phyloP scores from a whole-genome alignment of 2,113 vertebrate genomes.

The Odocoileus hemionus region DNA sequence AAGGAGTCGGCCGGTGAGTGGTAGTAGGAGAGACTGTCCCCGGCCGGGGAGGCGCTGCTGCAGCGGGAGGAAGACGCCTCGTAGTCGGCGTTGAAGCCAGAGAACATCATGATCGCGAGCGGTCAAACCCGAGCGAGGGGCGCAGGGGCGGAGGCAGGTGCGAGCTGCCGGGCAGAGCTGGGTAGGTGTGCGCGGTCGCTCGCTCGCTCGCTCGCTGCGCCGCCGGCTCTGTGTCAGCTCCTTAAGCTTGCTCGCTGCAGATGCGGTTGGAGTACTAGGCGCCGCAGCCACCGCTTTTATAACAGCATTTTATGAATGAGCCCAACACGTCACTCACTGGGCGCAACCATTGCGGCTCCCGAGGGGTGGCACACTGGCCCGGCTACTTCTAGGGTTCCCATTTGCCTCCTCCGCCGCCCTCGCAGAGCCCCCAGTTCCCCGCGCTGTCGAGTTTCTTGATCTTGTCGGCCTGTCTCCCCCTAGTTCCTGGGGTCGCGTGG shows the following conservation, averaged over 20 bases:
- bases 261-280: constrained; percentile 68
- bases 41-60: constrained; percentile 93
- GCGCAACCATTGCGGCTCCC: not conserved
- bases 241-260: constrained; percentile 48
- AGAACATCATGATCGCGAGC: constrained; percentile 86
- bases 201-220: constrained; percentile 17
- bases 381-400: not conserved
- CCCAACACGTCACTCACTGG: constrained; percentile 52
- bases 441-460: fast-evolving
- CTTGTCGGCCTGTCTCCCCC: fast-evolving
- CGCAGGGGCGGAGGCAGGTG: constrained; percentile 28
- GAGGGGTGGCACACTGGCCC: not conserved
- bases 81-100: constrained; percentile 89
- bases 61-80: constrained; percentile 93
- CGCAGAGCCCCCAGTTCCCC: fast-evolving
- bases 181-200: constrained; percentile 66
- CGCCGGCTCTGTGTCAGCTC: constrained; percentile 29
- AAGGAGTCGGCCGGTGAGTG: constrained; percentile 91
- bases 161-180: constrained; percentile 59
- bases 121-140: constrained; percentile 35
- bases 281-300: constrained; percentile 58
- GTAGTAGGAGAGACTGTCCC: constrained; percentile 88
- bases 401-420: not conserved
- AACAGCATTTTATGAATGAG: constrained; percentile 61
- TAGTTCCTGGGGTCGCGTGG: not conserved